Evolutionary conservation across 2,888 invertebrate species (phyloP).

Genomic region (Oscheius sp.): DNA sequence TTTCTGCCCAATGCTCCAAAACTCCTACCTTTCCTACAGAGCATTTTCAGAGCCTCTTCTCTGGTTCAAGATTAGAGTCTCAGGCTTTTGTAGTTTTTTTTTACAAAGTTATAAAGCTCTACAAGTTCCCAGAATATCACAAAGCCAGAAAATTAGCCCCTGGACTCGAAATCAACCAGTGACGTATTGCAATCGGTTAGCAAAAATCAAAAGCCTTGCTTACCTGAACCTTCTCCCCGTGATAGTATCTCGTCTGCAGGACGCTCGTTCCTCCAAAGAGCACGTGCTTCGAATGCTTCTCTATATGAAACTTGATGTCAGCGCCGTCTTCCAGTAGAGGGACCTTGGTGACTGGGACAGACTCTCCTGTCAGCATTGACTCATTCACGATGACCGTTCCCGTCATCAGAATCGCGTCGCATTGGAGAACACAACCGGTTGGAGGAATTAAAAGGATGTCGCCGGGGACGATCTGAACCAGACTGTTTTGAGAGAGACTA

Average conservation of each 20-base stretch:
- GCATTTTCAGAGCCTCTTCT: no score
- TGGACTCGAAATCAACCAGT: no score
- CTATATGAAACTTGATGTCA: slow-evolving; percentile 76
- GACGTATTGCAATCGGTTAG: no score
- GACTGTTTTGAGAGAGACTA: no score
- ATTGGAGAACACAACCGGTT: slow-evolving; percentile 82
- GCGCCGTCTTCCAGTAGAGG: slow-evolving; percentile 17
- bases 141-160: no score
- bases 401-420: slow-evolving; percentile 86
- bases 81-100: no score
- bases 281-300: slow-evolving; percentile 85
- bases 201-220: not conserved
- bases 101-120: no score
- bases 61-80: no score
- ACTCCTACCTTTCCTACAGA: not conserved
- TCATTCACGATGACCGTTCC: slow-evolving; percentile 93
- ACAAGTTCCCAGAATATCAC: no score
- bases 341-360: slow-evolving; percentile 89
- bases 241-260: slow-evolving; percentile 84
- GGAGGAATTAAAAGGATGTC: slow-evolving; percentile 80
- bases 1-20: not conserved
- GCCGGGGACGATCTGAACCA: slow-evolving; percentile 79
- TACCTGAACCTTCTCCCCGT: slow-evolving; percentile 70
- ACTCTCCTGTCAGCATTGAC: slow-evolving; percentile 93
- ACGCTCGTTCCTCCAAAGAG: slow-evolving; percentile 89